Base-by-base conservation (phyloP, 2,113 vertebrate genomes). In the Murina feae region DNA sequence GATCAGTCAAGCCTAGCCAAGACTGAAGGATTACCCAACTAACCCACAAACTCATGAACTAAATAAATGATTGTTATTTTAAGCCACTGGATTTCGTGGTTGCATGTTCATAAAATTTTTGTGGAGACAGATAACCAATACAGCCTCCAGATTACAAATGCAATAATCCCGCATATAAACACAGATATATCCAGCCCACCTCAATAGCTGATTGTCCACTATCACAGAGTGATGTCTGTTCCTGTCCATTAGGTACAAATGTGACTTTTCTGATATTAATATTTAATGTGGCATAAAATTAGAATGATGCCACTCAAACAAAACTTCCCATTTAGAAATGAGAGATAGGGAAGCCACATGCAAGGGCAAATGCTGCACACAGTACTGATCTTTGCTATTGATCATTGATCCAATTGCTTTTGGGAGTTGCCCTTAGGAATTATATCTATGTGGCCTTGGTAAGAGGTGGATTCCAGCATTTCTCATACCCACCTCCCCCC, bases 81-180 rank as follows among this genome's bases (percentile, higher is more conserved):
- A 94, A 94, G 82, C 86, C 96, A 90, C 88, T 93, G 82, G 68
- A 90, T 90, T 94, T 93, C 92, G 88, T 88, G 92, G 96, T 92
- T 93, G 37, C 78, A 65, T 94, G 78, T 93, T 95, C 97, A 85
- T 79, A 97, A 58, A 85, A 93, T 97, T 96, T 89, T 92, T 97
- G 88, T 92, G 95, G 92, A 90, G 96, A 75, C 12, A 96, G 81
- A 97, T 86, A 90, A 95, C 85, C 94, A 95, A 66, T 37, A 94
- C 47, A 92, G 72, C 37, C 72, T 86, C 39, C 21, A 69, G 53
- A 74, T 94, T 87, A 95, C 35, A 91, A 96, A 90, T 83, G 68
- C 42, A 79, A 60, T 93, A 79, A 93, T 84, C 25, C 65, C 87
- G 95, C 80, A 90, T 47, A 63, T 32, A 90, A 95, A 78, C 80